Evolutionary conservation across 1,140 invertebrate species (phyloP).

Genomic region (Brachionus koreanus): DNA sequence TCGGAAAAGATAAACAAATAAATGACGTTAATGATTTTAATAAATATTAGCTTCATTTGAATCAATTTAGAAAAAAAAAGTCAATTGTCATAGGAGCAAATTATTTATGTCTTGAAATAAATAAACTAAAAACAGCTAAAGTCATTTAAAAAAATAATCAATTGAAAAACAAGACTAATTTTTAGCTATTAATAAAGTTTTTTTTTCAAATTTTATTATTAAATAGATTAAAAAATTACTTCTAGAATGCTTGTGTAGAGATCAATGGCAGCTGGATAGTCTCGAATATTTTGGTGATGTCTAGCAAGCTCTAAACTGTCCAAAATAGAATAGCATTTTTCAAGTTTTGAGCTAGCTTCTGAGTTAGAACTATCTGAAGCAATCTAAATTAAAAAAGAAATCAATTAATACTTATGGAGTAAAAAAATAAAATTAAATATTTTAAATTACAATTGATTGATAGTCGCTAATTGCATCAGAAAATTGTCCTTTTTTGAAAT

Average conservation of each 20-base stretch:
- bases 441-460: constrained; percentile 72
- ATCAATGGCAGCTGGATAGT: constrained; percentile 69
- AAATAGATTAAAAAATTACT: constrained; percentile 51
- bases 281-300: constrained; percentile 65
- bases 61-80: too few relatives aligned
- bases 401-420: constrained; percentile 41
- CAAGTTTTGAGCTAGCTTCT: constrained; percentile 68
- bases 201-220: neutral
- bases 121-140: too few relatives aligned
- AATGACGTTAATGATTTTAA: too few relatives aligned
- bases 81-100: too few relatives aligned
- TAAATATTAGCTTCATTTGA: too few relatives aligned
- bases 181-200: too few relatives aligned
- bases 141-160: too few relatives aligned
- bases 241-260: constrained; percentile 73
- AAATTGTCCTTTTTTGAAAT: constrained; percentile 81
- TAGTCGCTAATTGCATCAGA: constrained; percentile 77
- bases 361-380: constrained; percentile 70
- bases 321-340: constrained; percentile 65
- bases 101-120: too few relatives aligned
- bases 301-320: constrained; percentile 68
- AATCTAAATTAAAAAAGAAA: too few relatives aligned
- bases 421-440: constrained; percentile 1
- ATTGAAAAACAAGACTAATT: too few relatives aligned
- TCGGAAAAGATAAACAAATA: too few relatives aligned